These are phyloP conservation scores for Neosalanx taihuensis DNA, from an alignment of 2,797 vertebrate genomes.

Conservation along the genomic window DNA sequence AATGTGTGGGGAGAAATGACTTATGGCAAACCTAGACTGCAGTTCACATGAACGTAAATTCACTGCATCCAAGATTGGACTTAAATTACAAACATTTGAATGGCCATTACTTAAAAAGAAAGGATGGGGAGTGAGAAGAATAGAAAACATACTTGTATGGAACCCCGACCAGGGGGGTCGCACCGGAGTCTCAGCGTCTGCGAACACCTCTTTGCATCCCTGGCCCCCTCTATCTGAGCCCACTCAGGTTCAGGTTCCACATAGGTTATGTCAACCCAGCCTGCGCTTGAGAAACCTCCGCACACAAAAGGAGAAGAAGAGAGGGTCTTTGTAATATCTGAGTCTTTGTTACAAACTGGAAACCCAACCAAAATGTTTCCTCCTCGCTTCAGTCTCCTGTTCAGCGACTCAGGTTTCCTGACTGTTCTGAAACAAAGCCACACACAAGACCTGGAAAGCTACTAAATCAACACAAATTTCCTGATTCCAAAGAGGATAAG, in stretches of 20 bases:
- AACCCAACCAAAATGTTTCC: slow-evolving; percentile 52
- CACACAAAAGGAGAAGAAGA: slow-evolving; percentile 52
- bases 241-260: slow-evolving; percentile 30
- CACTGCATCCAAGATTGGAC: neutral
- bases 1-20: neutral
- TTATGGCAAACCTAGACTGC: too few relatives aligned
- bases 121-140: neutral
- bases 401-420: too few relatives aligned
- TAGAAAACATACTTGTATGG: neutral
- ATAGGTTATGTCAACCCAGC: slow-evolving; percentile 48
- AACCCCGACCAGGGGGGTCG: neutral
- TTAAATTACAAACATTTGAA: neutral
- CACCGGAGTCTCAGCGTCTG: neutral
- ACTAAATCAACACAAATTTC: neutral
- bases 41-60: neutral
- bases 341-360: slow-evolving; percentile 31
- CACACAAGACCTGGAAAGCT: neutral
- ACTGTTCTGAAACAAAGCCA: neutral
- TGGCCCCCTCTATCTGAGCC: slow-evolving; percentile 7
- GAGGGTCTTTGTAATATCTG: slow-evolving; percentile 58
- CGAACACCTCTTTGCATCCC: slow-evolving; percentile 35
- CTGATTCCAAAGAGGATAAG: neutral
- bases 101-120: neutral
- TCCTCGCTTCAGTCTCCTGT: slow-evolving; percentile 16
- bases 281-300: slow-evolving; percentile 45